These are phyloP conservation scores for Phaethornis superciliosus DNA, from an alignment of 2,113 vertebrate species.

Conservation along the genomic window DNA sequence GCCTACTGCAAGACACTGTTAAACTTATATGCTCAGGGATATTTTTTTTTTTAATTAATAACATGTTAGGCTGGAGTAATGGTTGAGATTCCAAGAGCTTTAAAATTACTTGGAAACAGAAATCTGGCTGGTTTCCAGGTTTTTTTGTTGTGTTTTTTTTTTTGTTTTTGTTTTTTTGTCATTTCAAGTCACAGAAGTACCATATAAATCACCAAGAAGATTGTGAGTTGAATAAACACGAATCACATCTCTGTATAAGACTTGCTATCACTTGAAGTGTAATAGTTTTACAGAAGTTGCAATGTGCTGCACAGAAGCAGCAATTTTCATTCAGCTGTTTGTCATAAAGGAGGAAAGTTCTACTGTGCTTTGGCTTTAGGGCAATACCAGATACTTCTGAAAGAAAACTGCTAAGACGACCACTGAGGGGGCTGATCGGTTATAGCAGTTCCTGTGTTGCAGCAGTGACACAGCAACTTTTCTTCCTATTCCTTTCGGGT, in stretches of 20 bases:
- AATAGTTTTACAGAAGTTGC: neutral
- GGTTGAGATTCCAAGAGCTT: neutral
- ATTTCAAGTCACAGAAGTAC: neutral
- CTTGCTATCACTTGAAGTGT: neutral
- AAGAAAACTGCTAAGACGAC: conserved; percentile 13
- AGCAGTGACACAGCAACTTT: conserved; percentile 39
- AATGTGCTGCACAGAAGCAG: neutral
- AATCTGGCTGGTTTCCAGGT: neutral
- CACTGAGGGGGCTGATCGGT: conserved; percentile 44
- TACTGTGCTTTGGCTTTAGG: neutral
- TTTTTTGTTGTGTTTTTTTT: too few relatives aligned
- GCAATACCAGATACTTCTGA: conserved; percentile 22
- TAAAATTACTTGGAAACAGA: neutral
- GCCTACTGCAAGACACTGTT: neutral
- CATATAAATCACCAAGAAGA: neutral
- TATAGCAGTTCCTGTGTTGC: conserved; percentile 63
- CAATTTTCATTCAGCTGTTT: neutral
- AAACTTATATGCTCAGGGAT: neutral
- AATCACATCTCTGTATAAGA: neutral
- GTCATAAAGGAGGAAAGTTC: neutral
- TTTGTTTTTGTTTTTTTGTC: neutral
- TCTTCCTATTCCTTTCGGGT: conserved; percentile 33
- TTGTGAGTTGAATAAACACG: neutral
- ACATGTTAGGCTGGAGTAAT: neutral
- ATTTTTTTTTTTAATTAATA: neutral